Evolutionary conservation across 2,113 vertebrate genomes (phyloP).

Genomic region (Tychaedon coryphoeus): DNA sequence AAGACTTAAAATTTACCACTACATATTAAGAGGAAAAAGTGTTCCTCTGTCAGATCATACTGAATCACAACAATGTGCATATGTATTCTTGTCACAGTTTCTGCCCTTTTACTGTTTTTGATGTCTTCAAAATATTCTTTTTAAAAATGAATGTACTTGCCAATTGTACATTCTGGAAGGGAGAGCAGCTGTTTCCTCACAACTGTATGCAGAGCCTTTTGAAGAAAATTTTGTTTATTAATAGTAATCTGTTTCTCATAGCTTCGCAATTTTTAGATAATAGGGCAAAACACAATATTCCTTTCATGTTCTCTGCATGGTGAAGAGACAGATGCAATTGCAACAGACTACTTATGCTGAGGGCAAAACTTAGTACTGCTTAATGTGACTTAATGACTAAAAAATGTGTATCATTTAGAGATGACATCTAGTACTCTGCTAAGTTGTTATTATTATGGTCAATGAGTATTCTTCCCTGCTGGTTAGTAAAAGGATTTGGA

Average conservation of each 20-base stretch:
- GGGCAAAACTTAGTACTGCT: constrained; percentile 39
- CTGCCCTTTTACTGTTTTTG: constrained; percentile 7
- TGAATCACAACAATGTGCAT: background rate
- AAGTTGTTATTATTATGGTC: constrained; percentile 32
- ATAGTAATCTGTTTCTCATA: constrained; percentile 58
- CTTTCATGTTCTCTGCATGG: constrained; percentile 29
- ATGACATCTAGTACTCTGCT: background rate
- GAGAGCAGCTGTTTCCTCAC: constrained; percentile 51
- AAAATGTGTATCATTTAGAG: constrained; percentile 37
- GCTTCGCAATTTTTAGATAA: constrained; percentile 45
- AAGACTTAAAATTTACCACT: background rate
- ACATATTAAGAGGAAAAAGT: background rate
- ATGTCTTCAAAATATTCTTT: constrained; percentile 30
- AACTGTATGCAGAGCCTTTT: constrained; percentile 2
- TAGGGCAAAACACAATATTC: constrained; percentile 52
- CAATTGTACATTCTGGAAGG: constrained; percentile 12
- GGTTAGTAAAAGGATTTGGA: constrained; percentile 11
- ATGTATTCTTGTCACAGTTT: constrained; percentile 7
- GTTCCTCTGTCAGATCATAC: background rate
- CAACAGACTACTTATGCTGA: constrained; percentile 21
- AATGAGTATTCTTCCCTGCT: constrained; percentile 16
- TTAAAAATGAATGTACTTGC: constrained; percentile 30
- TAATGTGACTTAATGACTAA: constrained; percentile 58
- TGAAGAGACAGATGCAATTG: constrained; percentile 50
- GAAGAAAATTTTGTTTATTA: constrained; percentile 61